Base-by-base conservation (phyloP, 2,888 invertebrate genomes). In the Itoplectis maculator region DNA sequence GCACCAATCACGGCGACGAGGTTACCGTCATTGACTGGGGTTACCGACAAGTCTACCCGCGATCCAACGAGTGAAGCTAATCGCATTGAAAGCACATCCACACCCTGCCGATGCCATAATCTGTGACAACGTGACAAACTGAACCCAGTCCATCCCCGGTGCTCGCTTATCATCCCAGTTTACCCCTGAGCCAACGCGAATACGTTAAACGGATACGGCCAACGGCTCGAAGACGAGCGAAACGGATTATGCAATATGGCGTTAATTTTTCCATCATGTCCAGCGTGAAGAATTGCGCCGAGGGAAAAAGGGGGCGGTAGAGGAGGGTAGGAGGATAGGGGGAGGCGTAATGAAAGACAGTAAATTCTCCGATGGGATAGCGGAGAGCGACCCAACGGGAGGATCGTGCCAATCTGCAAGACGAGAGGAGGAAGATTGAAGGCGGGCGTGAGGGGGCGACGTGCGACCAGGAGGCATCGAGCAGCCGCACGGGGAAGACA, bases 391-490 rank as follows among this genome's bases (percentile, higher is more conserved):
- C 15, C 15, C 61, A 49, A 49, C 11, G 66, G 73, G 20, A 70
- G 56, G 18, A 73, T 49, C 59, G 47, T 59, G 45, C 23, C 73
- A 61, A 45, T 61, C 73, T 66, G 13, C 54, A 49, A 37, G 80
- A 75, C n/a, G 23, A 56, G 54, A 69, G 45, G 69, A 47, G 29
- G 51, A 61, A 78, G 74, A 79, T 78, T 69, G 68, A 78, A 63
- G 69, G 23, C 45, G 63, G 69, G 72, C 23, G 59, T 35, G 37
- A 45, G 45, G 68, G 69, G 74, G 47, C 23, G 63, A 61, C 47
- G 63, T 13, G 54, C n/a, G 37, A 74, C 68, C 45, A 54, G 74
- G 59, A 42, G 37, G 9, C 73, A 47, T 47, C 37, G 5, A 18
- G 59, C 35, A 15, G 35, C 15, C 45, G n/a, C n/a, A 18, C 37